Evolutionary conservation across 2,113 vertebrate genomes (phyloP).

Genomic region (Struthio camelus): DNA sequence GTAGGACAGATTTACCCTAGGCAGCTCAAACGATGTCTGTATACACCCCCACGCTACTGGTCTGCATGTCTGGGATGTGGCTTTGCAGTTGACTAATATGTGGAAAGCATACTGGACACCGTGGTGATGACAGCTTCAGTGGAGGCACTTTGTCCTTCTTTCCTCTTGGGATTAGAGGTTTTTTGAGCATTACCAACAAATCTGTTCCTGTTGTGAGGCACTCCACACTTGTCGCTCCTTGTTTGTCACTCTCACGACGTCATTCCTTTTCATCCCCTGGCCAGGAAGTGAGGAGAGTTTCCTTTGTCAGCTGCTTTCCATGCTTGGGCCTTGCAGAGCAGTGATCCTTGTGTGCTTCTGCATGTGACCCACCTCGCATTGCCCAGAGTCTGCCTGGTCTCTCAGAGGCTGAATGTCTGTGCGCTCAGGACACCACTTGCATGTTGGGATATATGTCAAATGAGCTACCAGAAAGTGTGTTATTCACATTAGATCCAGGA

Average conservation of each 20-base stretch:
- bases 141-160: background rate
- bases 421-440: background rate
- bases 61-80: background rate
- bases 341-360: background rate
- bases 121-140: background rate
- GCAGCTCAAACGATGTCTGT: background rate
- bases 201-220: background rate
- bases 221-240: background rate
- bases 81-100: background rate
- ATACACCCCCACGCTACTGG: background rate
- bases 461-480: background rate
- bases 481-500: background rate
- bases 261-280: background rate
- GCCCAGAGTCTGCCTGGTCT: background rate
- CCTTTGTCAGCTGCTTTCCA: background rate
- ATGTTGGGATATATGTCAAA: background rate
- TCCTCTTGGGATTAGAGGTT: background rate
- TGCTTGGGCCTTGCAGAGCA: background rate
- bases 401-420: accelerated
- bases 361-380: background rate
- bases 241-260: background rate
- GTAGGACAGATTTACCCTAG: background rate
- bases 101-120: background rate
- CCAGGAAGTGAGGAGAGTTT: background rate
- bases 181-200: background rate